Conservation (phyloP, 64 coral and sea anemone species). For the Pocillopora damicornis region DNA sequence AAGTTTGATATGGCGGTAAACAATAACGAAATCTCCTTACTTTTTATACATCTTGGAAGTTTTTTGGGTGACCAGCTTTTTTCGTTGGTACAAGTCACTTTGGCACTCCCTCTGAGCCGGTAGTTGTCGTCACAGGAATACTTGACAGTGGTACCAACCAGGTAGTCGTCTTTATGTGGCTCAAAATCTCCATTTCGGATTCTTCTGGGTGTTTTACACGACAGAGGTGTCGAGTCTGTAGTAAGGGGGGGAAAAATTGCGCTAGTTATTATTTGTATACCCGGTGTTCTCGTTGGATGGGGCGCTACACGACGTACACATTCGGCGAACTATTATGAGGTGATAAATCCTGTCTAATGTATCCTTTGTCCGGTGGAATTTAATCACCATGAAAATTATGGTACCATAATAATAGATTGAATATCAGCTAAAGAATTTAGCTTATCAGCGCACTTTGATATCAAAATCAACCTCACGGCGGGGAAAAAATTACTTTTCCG, state of each 20-base stretch:
- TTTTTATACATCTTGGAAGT: slow-evolving; percentile 5
- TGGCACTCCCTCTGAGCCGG: background rate
- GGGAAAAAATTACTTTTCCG: too few relatives aligned
- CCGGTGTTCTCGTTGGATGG: background rate
- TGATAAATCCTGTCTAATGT: too few relatives aligned
- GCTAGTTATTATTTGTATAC: background rate
- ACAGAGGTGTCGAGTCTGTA: background rate
- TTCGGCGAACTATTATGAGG: too few relatives aligned
- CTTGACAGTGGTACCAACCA: slow-evolving; percentile 14
- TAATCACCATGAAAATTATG: too few relatives aligned
- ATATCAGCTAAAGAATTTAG: too few relatives aligned
- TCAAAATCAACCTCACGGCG: too few relatives aligned
- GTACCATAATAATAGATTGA: too few relatives aligned
- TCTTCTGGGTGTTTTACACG: background rate
- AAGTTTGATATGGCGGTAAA: too few relatives aligned
- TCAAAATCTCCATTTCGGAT: background rate
- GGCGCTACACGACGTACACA: too few relatives aligned
- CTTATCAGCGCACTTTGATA: too few relatives aligned
- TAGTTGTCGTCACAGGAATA: slow-evolving; percentile 22
- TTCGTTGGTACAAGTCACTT: background rate
- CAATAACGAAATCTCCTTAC: background rate
- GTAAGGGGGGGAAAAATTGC: background rate
- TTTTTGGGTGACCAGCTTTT: background rate
- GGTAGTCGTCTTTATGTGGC: background rate
- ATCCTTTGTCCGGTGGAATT: too few relatives aligned